Conservation (phyloP, 2,797 vertebrate genomes). For the Spea hammondii region DNA sequence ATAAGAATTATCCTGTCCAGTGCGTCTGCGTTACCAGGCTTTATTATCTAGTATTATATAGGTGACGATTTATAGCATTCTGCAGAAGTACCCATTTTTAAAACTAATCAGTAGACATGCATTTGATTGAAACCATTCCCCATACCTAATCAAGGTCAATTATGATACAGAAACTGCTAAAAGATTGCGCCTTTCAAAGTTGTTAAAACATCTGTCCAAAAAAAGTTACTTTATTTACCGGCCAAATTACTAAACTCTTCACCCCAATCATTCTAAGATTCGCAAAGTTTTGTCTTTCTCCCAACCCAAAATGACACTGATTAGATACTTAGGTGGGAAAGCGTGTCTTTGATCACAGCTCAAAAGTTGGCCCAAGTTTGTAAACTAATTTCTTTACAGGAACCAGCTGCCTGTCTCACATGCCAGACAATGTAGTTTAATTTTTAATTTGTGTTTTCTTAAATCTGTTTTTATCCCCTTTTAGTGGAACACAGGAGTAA, state of each 20-base stretch:
- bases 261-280: slow-evolving; percentile 15
- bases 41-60: too few relatives aligned
- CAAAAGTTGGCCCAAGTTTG: slow-evolving; percentile 8
- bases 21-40: too few relatives aligned
- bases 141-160: neutral
- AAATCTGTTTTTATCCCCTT: slow-evolving; percentile 19
- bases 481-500: slow-evolving; percentile 3
- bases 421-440: neutral
- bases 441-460: neutral
- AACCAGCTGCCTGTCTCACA: neutral
- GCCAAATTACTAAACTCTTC: slow-evolving; percentile 10
- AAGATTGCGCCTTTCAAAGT: neutral
- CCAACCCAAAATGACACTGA: slow-evolving; percentile 3
- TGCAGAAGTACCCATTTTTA: neutral
- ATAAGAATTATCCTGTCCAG: too few relatives aligned
- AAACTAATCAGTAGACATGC: neutral
- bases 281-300: slow-evolving; percentile 7
- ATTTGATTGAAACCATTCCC: neutral
- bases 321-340: slow-evolving; percentile 15
- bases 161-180: neutral
- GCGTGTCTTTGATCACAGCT: slow-evolving; percentile 18
- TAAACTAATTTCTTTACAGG: neutral
- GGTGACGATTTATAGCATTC: too few relatives aligned
- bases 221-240: neutral
- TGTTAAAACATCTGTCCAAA: neutral